phyloP scores from a whole-genome alignment of 2,113 vertebrate species.

The Neodontobutis hainanensis region DNA sequence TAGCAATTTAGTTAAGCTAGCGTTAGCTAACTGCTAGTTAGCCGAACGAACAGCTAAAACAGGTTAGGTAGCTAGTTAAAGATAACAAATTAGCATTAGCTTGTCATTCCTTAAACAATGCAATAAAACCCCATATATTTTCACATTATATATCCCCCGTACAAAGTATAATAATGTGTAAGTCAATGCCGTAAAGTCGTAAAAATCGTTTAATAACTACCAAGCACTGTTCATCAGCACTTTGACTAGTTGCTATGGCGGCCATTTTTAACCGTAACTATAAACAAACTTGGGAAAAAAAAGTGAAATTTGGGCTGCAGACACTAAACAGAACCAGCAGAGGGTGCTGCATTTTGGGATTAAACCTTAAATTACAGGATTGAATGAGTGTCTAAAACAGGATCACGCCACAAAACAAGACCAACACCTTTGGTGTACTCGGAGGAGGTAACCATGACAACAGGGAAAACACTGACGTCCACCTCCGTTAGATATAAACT shows the following conservation, averaged over 20 bases:
- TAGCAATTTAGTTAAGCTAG: not conserved
- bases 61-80: not conserved
- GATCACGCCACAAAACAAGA: too few species aligned
- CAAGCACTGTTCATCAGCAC: slow-evolving; percentile 14
- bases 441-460: slow-evolving; percentile 19
- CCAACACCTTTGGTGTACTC: not conserved
- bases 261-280: slow-evolving; percentile 60
- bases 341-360: slow-evolving; percentile 1
- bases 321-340: slow-evolving; percentile 20
- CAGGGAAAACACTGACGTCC: slow-evolving; percentile 1
- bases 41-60: too few species aligned
- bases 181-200: too few species aligned
- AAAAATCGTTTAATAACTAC: slow-evolving; percentile 16
- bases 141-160: not conserved
- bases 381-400: too few species aligned
- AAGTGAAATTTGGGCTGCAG: not conserved
- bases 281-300: slow-evolving; percentile 54
- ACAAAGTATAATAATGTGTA: not conserved
- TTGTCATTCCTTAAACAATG: not conserved
- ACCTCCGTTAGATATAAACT: too few species aligned
- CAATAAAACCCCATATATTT: not conserved
- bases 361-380: not conserved
- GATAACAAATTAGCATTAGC: not conserved
- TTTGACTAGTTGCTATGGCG: slow-evolving; percentile 62
- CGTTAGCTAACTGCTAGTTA: not conserved